A percentile compares a stretch with the other conserved stretches of the same genome.
These are phyloP conservation scores for Choreutis nemorana DNA, from an alignment of 2,888 invertebrate genomes.

Conservation along the genomic window DNA sequence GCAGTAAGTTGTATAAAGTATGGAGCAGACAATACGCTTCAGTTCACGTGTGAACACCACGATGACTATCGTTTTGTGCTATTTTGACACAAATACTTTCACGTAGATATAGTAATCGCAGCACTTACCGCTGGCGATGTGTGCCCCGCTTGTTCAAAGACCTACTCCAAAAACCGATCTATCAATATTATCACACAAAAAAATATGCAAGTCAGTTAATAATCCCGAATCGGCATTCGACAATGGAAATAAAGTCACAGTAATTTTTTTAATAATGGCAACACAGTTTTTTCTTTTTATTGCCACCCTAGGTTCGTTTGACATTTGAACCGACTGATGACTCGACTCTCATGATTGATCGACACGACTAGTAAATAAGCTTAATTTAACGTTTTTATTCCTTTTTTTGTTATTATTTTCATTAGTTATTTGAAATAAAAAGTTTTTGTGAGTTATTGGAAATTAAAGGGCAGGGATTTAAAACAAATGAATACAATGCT, in stretches of 20 bases:
- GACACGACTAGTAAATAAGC: slow-evolving; percentile 60
- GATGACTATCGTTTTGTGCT: slow-evolving; percentile 51
- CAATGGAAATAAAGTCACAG: slow-evolving; percentile 66
- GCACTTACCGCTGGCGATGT: slow-evolving; percentile 34
- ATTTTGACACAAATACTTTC: slow-evolving; percentile 47
- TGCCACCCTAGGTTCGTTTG: slow-evolving; percentile 64
- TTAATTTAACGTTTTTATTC: slow-evolving; percentile 62
- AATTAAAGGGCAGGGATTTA: slow-evolving; percentile 9
- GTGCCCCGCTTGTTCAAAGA: slow-evolving; percentile 38
- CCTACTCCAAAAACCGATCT: slow-evolving; percentile 59
- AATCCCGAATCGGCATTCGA: slow-evolving; percentile 64
- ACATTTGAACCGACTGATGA: slow-evolving; percentile 66
- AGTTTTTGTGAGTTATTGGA: slow-evolving; percentile 40
- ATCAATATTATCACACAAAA: slow-evolving; percentile 66
- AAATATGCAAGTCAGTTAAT: slow-evolving; percentile 67
- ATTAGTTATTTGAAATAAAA: slow-evolving; percentile 8
- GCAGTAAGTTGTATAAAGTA: slow-evolving; percentile 1
- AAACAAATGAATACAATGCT: slow-evolving; percentile 24
- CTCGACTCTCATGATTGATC: slow-evolving; percentile 62
- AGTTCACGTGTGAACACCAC: slow-evolving; percentile 39
- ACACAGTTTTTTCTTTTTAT: slow-evolving; percentile 56
- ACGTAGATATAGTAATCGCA: slow-evolving; percentile 40
- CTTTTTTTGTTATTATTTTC: too few relatives aligned
- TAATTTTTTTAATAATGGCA: slow-evolving; percentile 67
- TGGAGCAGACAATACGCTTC: slow-evolving; percentile 36